Evolutionary conservation across 2,888 invertebrate species (phyloP).

Genomic region (Drosophila nigricruria): DNA sequence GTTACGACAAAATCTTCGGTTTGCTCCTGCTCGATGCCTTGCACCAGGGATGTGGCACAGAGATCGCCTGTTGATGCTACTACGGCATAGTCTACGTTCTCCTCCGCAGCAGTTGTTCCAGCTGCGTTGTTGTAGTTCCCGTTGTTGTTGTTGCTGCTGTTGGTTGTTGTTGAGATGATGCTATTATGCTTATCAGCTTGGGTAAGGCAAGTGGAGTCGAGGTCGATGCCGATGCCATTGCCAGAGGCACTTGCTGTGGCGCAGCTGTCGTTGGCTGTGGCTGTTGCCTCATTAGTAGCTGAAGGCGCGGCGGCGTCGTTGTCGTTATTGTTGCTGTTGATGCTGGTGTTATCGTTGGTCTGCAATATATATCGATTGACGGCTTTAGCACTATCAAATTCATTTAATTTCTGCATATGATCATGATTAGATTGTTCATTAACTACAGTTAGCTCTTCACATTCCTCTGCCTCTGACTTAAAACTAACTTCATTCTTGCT

Average conservation of each 20-base stretch:
- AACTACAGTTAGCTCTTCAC: slow-evolving; percentile 48
- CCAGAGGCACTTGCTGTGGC: too few relatives aligned
- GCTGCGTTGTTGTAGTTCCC: slow-evolving; percentile 31
- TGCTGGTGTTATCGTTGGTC: slow-evolving; percentile 71
- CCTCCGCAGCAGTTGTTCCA: slow-evolving; percentile 38
- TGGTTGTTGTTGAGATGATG: slow-evolving; percentile 28
- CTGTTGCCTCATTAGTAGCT: slow-evolving; percentile 45
- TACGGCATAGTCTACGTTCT: slow-evolving; percentile 46
- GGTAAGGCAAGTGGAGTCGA: slow-evolving; percentile 46
- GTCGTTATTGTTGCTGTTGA: slow-evolving; percentile 35
- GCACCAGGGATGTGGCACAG: slow-evolving; percentile 6
- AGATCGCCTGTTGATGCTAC: slow-evolving; percentile 18
- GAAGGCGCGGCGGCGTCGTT: slow-evolving; percentile 55
- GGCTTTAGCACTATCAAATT: slow-evolving; percentile 61
- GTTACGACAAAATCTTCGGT: slow-evolving; percentile 91
- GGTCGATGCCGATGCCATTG: slow-evolving; percentile 20
- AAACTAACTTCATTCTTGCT: slow-evolving; percentile 41
- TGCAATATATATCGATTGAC: slow-evolving; percentile 67
- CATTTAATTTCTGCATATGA: slow-evolving; percentile 41
- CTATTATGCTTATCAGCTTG: slow-evolving; percentile 64
- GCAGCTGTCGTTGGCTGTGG: slow-evolving; percentile 15
- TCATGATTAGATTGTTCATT: slow-evolving; percentile 46
- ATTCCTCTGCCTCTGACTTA: slow-evolving; percentile 37
- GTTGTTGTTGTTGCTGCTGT: slow-evolving; percentile 27
- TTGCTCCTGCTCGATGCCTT: slow-evolving; percentile 49